Conservation (phyloP, 1,140 invertebrate species). For the Platyura marginata region DNA sequence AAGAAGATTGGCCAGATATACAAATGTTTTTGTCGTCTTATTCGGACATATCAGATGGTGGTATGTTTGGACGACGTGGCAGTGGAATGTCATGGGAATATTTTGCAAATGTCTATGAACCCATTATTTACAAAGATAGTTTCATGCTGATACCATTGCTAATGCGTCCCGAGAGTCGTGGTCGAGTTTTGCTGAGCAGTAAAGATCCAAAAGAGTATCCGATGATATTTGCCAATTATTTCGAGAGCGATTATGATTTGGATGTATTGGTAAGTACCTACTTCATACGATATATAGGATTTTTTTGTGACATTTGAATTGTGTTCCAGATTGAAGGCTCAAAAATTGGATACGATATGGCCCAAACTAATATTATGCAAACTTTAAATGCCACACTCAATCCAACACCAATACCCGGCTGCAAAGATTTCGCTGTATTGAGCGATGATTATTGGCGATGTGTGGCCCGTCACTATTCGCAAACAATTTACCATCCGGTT, state of each 20-base stretch:
- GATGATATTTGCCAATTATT: slow-evolving; percentile 66
- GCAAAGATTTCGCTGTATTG: slow-evolving; percentile 25
- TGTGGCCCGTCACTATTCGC: slow-evolving; percentile 41
- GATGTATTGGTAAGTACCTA: slow-evolving; percentile 36
- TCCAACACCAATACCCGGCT: slow-evolving; percentile 37
- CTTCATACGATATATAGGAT: background rate
- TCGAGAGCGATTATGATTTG: slow-evolving; percentile 44
- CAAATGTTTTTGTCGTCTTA: slow-evolving; percentile 52
- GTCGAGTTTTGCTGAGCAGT: slow-evolving; percentile 42
- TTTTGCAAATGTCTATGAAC: slow-evolving; percentile 44
- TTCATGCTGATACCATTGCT: slow-evolving; percentile 45
- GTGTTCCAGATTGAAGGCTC: slow-evolving; percentile 42
- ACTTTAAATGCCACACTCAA: slow-evolving; percentile 41
- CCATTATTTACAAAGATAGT: slow-evolving; percentile 42
- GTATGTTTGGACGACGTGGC: slow-evolving; percentile 42
- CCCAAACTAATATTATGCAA: slow-evolving; percentile 40
- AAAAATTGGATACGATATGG: slow-evolving; percentile 42
- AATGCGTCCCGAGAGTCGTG: slow-evolving; percentile 48
- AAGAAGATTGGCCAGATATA: slow-evolving; percentile 54
- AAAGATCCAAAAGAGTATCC: slow-evolving; percentile 49
- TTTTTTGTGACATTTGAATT: too few species aligned
- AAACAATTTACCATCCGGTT: slow-evolving; percentile 46
- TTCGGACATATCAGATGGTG: slow-evolving; percentile 56
- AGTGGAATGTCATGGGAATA: slow-evolving; percentile 44
- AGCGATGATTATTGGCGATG: slow-evolving; percentile 48